Evolutionary conservation across 2,113 vertebrate genomes (phyloP), one percentile per base, ranked within the genome.

Genomic region (Stigmatopora argus): DNA sequence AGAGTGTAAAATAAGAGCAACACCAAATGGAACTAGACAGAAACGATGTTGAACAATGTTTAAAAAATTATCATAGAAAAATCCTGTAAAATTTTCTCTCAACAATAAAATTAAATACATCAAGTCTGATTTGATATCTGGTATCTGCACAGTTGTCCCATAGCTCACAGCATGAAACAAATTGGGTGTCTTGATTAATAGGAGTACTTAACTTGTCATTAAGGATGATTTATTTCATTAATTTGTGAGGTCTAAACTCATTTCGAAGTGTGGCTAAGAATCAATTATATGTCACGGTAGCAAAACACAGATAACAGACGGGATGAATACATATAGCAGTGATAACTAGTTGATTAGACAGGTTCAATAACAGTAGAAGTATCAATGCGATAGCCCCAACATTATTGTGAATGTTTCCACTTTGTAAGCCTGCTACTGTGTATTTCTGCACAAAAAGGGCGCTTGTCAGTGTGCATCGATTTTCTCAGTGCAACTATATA

Each of bases 201-300:
- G 77, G 70, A 89, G 87, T 83, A 86, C 87, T 89, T 90, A 89
- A 84, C 86, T 87, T 88, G 83, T 87, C 88, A 90, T 90, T 90
- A 90, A 73, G 77, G 77, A 61, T 88, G 87, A 89, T 90, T 88
- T 83, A 88, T 88, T 89, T 81, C 75, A 90, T 87, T 90, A 79
- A 86, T 87, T 86, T 76, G 65, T 81, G 62, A 79, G 78, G 75
- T 86, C 78, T 83, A 68, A 86, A 84, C 78, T 78, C 61, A 78
- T 86, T 86, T 75, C 67, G 62, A 78, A 75, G 83, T 78, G 80
- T 73, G 66, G 77, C 74, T 77, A 77, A 67, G 64, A 88, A 85
- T 85, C 65, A 82, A 83, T 89, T 89, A 84, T 79, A 85, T 74
- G 47, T 82, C 82, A 87, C 85, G 74, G 84, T 68, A 85, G 88